phyloP scores from a whole-genome alignment of 2,797 vertebrate species.

The Helicolenus hilgendorfi region DNA sequence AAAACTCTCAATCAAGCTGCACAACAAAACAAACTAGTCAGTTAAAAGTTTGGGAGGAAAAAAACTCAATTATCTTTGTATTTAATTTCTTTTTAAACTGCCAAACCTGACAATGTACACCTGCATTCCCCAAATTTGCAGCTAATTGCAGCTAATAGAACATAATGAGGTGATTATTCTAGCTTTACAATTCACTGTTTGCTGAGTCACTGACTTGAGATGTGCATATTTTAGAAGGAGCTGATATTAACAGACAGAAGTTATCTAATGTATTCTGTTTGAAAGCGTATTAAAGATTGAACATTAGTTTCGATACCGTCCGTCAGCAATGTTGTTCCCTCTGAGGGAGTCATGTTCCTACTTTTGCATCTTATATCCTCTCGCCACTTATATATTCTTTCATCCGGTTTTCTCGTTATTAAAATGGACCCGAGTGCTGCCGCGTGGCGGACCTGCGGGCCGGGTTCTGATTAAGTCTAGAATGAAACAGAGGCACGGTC shows the following conservation, averaged over 20 bases:
- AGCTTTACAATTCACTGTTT: neutral
- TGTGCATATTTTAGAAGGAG: neutral
- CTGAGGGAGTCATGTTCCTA: neutral
- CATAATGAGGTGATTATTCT: neutral
- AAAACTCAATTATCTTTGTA: neutral
- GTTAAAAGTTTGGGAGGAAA: conserved; percentile 46
- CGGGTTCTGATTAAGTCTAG: conserved; percentile 69
- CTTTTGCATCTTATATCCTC: conserved; percentile 58
- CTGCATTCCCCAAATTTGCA: conserved; percentile 17
- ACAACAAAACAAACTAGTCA: conserved; percentile 17
- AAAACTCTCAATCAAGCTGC: conserved; percentile 3
- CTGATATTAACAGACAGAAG: conserved; percentile 13
- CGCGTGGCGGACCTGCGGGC: conserved; percentile 33
- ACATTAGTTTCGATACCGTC: conserved; percentile 9
- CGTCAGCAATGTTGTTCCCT: conserved; percentile 19
- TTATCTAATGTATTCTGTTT: neutral
- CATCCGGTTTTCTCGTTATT: conserved; percentile 74
- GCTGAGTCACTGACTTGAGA: neutral
- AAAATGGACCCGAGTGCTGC: conserved; percentile 67
- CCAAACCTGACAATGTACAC: neutral
- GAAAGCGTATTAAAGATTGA: conserved; percentile 39
- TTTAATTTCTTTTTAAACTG: neutral
- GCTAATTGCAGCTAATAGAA: neutral
- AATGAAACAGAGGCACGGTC: conserved; percentile 51
- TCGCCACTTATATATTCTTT: conserved; percentile 43